Conservation (phyloP, 2,888 invertebrate genomes). For the Lamellibrachia columna region DNA sequence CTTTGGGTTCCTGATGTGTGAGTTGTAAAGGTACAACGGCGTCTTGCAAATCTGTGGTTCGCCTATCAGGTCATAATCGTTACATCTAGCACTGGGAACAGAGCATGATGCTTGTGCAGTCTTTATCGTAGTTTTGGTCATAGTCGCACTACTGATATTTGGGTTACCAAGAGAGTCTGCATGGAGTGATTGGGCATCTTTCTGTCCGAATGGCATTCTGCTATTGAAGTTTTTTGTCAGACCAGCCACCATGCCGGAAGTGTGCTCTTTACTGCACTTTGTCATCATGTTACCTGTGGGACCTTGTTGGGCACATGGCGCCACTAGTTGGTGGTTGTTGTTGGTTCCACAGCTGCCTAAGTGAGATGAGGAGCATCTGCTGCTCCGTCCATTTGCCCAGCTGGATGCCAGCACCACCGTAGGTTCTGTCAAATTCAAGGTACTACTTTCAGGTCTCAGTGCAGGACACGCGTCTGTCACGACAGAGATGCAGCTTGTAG, state of each 20-base stretch:
- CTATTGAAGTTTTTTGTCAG: background rate
- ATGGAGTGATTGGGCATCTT: background rate
- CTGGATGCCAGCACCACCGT: background rate
- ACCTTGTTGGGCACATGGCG: background rate
- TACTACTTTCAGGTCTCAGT: background rate
- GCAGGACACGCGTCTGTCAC: background rate
- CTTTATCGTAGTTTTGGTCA: background rate
- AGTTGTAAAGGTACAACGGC: background rate
- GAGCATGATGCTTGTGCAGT: background rate
- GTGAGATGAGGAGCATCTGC: background rate
- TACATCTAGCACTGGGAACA: background rate
- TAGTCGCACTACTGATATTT: background rate
- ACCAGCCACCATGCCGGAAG: background rate
- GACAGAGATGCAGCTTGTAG: background rate
- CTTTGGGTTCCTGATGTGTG: background rate
- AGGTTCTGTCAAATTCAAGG: background rate
- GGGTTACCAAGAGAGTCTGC: background rate
- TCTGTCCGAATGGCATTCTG: background rate
- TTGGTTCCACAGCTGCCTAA: background rate
- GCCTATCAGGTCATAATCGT: background rate
- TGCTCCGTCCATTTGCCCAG: background rate
- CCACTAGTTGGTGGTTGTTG: background rate
- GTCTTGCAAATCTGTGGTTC: background rate
- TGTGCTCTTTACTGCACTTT: background rate
- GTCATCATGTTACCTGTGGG: background rate